Evolutionary conservation across 2,797 vertebrate species (phyloP).

Genomic region (Pitangus sulphuratus): DNA sequence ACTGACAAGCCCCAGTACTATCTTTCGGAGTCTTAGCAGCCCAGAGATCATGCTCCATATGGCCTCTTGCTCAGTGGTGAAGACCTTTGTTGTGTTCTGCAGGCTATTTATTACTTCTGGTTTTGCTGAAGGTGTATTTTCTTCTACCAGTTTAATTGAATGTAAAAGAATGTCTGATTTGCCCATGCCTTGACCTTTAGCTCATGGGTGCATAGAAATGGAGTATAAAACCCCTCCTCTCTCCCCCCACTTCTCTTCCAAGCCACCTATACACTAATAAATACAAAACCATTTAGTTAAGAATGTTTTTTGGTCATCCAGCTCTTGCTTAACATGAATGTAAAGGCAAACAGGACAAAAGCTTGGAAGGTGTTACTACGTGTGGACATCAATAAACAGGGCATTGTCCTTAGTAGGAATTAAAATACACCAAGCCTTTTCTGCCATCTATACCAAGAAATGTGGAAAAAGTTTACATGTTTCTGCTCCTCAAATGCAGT

Average conservation of each 20-base stretch:
- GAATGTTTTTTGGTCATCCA: neutral
- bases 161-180: neutral
- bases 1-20: neutral
- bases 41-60: neutral
- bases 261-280: neutral
- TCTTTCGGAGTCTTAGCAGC: neutral
- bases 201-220: neutral
- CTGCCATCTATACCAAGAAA: neutral
- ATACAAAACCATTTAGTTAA: neutral
- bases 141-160: neutral
- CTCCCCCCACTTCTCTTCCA: neutral
- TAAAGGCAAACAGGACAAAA: neutral
- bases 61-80: neutral
- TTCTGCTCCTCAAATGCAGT: neutral
- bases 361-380: neutral
- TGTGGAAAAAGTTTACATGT: neutral
- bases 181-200: neutral
- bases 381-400: neutral
- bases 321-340: neutral
- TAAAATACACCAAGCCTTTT: neutral
- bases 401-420: neutral
- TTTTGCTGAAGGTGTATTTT: neutral
- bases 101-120: neutral
- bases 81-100: neutral
- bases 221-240: neutral